Base-by-base conservation (phyloP, 2,888 invertebrate genomes). In the Tinea trinotella region DNA sequence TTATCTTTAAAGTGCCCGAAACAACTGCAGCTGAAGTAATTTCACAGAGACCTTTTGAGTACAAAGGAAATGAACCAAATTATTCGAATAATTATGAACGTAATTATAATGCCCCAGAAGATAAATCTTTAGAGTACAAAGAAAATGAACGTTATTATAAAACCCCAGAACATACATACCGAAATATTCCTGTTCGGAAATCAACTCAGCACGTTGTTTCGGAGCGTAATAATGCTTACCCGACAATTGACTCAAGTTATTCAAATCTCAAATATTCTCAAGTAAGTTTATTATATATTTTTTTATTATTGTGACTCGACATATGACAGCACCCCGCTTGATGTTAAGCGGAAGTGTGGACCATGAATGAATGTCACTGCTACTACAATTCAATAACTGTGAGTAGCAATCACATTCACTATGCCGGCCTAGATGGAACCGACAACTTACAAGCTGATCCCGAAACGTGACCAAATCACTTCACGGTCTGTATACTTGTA, bases 211-310 rank as follows among this genome's bases (percentile, higher is more conserved):
- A 40, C 13, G 6, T 15, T 15, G 2, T 15, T 3, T 15, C 40
- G 7, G 7, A 15, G 1, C 12, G 7, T 6, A 40, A 40, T n/a
- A 40, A 40, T 15, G 40, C 13, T n/a, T 40, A 40, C 13, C 40
- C 40, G 7, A 40, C 40, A 6, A 40, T 40, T 13, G 40, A 40
- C 7, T 40, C 40, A 12, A 40, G 40, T 40, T 40, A 40, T n/a
- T 40, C 40, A 1, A 40, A 40, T 40, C 7, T 40, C n/a, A 40
- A 40, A 40, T 40, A 40, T 7, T 7, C 15, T 4, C 40, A 40
- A 40, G 40, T 40, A 40, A 13, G 40, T 40, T 24, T 24, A 9
- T 24, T 24, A 24, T 7, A 5, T 24, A 24, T 7, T 7, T 24
- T 24, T 7, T 24, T 24, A 24, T 7, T 24, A 24, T 9, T 24